Evolutionary conservation across 2,113 vertebrate species (phyloP).

Genomic region (Leptocoma aspasia): DNA sequence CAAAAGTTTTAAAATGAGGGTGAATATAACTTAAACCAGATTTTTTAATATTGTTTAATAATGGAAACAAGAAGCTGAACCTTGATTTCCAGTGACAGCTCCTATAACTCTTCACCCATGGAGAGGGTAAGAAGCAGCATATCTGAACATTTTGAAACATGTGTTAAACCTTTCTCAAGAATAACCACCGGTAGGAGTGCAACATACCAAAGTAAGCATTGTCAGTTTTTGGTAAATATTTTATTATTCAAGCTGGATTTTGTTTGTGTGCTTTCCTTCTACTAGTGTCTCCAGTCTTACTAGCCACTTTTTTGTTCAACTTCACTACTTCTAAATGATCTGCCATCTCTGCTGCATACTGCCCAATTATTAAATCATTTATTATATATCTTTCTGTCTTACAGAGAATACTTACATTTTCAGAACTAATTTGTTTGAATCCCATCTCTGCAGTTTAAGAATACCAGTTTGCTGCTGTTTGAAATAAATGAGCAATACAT

Average conservation of each 20-base stretch:
- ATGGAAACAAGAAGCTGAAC: not conserved
- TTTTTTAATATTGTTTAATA: not conserved
- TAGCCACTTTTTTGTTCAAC: not conserved
- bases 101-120: not conserved
- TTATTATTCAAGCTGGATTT: not conserved
- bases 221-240: not conserved
- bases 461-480: not conserved
- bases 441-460: not conserved
- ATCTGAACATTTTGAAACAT: not conserved
- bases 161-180: not conserved
- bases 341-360: not conserved
- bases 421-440: not conserved
- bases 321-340: not conserved
- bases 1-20: not conserved
- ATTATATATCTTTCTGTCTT: not conserved
- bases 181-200: not conserved
- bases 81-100: not conserved
- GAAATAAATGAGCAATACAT: not conserved
- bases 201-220: not conserved
- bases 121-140: rapidly evolving
- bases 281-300: not conserved
- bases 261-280: not conserved
- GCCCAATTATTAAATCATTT: not conserved
- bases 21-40: not conserved
- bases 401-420: not conserved